phyloP scores from a whole-genome alignment of 2,888 invertebrate species.

The Microctonus hyperodae region DNA sequence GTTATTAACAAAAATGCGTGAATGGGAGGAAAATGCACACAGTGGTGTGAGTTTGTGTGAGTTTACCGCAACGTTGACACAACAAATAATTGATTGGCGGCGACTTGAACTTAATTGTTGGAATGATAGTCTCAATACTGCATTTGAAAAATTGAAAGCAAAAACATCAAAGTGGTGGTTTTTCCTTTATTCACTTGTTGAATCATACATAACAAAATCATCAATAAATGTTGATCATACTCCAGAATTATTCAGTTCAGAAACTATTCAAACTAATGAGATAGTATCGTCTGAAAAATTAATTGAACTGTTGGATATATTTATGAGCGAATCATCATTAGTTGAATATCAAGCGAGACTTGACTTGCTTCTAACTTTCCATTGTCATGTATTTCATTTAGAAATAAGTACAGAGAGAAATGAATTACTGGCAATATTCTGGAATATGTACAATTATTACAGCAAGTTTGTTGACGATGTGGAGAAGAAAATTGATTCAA shows the following conservation, averaged over 20 bases:
- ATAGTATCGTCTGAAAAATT: constrained; percentile 59
- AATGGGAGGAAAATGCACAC: constrained; percentile 94
- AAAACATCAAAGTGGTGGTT: constrained; percentile 90
- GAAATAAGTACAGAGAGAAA: constrained; percentile 59
- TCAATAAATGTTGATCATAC: constrained; percentile 42
- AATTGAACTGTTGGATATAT: constrained; percentile 75
- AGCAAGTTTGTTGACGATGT: constrained; percentile 78
- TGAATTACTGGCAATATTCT: constrained; percentile 72
- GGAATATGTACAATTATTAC: constrained; percentile 87
- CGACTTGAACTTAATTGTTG: constrained; percentile 88
- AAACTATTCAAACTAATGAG: constrained; percentile 42
- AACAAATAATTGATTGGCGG: constrained; percentile 89
- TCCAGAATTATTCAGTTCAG: constrained; percentile 43
- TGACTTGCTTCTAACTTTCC: constrained; percentile 79
- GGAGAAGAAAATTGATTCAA: constrained; percentile 69
- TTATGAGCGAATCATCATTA: constrained; percentile 82
- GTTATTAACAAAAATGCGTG: constrained; percentile 81
- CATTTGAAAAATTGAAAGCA: constrained; percentile 71
- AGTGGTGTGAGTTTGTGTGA: constrained; percentile 81
- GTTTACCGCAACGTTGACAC: constrained; percentile 76
- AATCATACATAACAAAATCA: constrained; percentile 66
- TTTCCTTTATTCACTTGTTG: constrained; percentile 78
- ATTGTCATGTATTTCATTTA: constrained; percentile 77
- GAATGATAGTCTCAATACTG: constrained; percentile 81
- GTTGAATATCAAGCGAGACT: constrained; percentile 85